Percentiles rank a stretch among this genome's conserved stretches.
phyloP scores from a whole-genome alignment of 2,797 vertebrate species.

The Chelon labrosus region DNA sequence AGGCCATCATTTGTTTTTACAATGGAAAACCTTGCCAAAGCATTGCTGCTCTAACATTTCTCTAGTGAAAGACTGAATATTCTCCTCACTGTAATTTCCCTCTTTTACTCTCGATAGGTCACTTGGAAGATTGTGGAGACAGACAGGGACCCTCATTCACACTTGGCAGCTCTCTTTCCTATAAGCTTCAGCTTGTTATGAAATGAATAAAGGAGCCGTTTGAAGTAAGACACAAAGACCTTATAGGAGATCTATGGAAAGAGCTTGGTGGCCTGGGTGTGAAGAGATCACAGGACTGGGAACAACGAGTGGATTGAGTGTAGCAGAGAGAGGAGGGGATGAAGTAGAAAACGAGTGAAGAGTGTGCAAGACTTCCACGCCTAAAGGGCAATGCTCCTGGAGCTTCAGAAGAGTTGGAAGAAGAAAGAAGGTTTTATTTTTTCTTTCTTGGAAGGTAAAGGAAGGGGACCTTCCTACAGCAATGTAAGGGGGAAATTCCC shows the following conservation, averaged over 20 bases:
- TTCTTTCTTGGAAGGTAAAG: constrained; percentile 35
- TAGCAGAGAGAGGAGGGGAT: constrained; percentile 64
- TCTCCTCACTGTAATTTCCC: constrained; percentile 1
- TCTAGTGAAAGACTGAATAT: constrained; percentile 13
- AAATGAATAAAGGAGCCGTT: constrained; percentile 50
- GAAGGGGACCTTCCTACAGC: constrained; percentile 50
- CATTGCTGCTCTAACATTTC: constrained; percentile 23
- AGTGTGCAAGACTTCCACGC: constrained; percentile 34
- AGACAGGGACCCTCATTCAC: constrained; percentile 27
- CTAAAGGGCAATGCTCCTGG: constrained; percentile 51
- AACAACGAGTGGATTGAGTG: constrained; percentile 70
- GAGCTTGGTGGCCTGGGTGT: constrained; percentile 26
- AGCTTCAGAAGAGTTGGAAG: constrained; percentile 49
- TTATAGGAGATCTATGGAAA: constrained; percentile 55
- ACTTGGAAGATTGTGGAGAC: constrained; percentile 33
- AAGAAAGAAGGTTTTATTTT: constrained; percentile 13
- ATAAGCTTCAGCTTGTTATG: constrained; percentile 24
- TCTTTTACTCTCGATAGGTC: constrained; percentile 5
- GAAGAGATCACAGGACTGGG: constrained; percentile 52
- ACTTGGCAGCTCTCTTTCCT: constrained; percentile 12
- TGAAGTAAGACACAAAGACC: constrained; percentile 65
- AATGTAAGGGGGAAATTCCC: constrained; percentile 66
- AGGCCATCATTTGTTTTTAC: constrained; percentile 58
- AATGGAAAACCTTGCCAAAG: constrained; percentile 40
- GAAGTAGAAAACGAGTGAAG: constrained; percentile 65